Evolutionary conservation across 2,113 vertebrate genomes (phyloP).

Genomic region (Calyptommatus sinebrachiatus): DNA sequence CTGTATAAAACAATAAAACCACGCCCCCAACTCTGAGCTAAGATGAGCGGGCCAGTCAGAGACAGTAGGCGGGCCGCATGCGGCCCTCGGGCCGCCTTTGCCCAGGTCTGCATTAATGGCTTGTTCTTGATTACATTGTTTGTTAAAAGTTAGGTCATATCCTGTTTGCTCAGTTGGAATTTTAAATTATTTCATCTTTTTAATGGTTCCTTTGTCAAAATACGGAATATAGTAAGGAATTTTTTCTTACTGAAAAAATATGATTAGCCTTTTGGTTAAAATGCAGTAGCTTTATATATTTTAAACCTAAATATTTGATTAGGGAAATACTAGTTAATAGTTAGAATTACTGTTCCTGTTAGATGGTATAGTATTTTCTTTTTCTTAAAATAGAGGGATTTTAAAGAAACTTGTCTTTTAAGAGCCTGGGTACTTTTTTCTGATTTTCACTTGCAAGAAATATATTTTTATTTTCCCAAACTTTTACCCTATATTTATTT

Average conservation of each 20-base stretch:
- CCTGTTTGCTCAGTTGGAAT: neutral
- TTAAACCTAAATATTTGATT: neutral
- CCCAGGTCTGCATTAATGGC: constrained; percentile 2
- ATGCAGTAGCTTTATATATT: neutral
- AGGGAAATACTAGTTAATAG: neutral
- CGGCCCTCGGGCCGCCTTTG: too few relatives aligned
- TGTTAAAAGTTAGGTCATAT: neutral
- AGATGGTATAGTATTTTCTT: neutral
- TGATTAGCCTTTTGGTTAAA: neutral
- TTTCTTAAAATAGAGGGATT: neutral
- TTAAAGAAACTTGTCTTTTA: too few relatives aligned
- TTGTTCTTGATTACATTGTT: constrained; percentile 28
- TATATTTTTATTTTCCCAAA: too few relatives aligned
- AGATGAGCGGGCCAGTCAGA: too few relatives aligned
- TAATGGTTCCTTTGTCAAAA: neutral
- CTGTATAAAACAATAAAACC: too few relatives aligned
- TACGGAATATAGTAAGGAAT: neutral
- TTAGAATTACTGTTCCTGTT: neutral
- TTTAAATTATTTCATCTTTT: neutral
- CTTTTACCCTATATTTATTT: too few relatives aligned
- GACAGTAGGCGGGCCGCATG: too few relatives aligned
- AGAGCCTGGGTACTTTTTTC: too few relatives aligned
- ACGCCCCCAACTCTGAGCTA: too few relatives aligned
- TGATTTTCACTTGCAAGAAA: too few relatives aligned
- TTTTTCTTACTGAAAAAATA: neutral